A percentile compares a stretch with the other conserved stretches of the same genome.
These are phyloP conservation scores for Centropyge bicolor DNA, from an alignment of 2,797 vertebrate species.

Conservation along the genomic window DNA sequence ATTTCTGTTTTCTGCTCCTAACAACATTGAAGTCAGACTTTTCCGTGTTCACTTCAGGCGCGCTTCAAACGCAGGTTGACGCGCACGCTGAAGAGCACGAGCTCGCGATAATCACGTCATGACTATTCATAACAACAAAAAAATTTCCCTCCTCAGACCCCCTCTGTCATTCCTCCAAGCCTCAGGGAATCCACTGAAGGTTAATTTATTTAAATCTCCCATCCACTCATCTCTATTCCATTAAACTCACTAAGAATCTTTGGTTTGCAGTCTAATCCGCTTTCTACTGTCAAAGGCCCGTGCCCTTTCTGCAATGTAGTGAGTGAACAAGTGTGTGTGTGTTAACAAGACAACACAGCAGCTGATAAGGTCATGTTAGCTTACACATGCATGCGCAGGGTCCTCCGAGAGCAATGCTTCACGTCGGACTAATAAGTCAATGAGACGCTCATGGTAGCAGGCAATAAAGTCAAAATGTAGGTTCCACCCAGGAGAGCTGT, in stretches of 20 bases:
- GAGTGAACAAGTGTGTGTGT: slow-evolving; percentile 9
- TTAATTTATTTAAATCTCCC: slow-evolving; percentile 92
- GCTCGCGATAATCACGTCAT: slow-evolving; percentile 73
- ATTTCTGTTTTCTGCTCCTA: slow-evolving; percentile 15
- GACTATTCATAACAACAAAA: slow-evolving; percentile 83
- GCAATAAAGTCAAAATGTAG: slow-evolving; percentile 50
- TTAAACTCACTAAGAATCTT: slow-evolving; percentile 90
- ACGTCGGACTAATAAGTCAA: slow-evolving; percentile 36
- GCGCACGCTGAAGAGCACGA: not conserved
- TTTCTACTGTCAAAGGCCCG: slow-evolving; percentile 82
- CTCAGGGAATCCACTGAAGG: slow-evolving; percentile 86
- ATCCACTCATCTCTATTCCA: slow-evolving; percentile 87
- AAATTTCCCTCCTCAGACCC: slow-evolving; percentile 79
- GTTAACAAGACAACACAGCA: slow-evolving; percentile 57
- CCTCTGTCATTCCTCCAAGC: slow-evolving; percentile 79
- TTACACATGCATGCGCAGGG: slow-evolving; percentile 41
- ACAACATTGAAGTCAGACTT: slow-evolving; percentile 6
- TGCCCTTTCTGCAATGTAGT: slow-evolving; percentile 70
- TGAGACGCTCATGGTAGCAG: slow-evolving; percentile 1
- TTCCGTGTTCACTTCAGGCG: not conserved
- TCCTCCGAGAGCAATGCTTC: slow-evolving; percentile 37
- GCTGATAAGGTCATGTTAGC: slow-evolving; percentile 75
- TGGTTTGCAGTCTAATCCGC: slow-evolving; percentile 87
- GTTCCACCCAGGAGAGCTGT: slow-evolving; percentile 24
- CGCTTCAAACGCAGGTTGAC: slow-evolving; percentile 28